Evolutionary conservation across 2,113 vertebrate genomes (phyloP), one percentile per base, ranked within the genome.

Genomic region (Neotoma lepida): DNA sequence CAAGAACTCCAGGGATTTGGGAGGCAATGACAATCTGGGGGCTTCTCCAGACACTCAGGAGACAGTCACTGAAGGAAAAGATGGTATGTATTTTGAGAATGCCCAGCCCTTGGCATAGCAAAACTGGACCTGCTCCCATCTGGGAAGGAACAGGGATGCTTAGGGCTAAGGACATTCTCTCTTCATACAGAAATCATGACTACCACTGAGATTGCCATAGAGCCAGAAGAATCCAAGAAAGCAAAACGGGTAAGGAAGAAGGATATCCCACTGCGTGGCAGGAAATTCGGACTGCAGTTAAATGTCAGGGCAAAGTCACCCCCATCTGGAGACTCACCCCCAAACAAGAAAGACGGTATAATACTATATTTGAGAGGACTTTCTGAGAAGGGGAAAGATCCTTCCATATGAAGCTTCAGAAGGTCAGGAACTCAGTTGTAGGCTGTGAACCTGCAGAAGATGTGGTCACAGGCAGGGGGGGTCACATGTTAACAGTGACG

Each of bases 221-320:
- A 90, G 0, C 5, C 63, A 0, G 61, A 95, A 0, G 97, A 98
- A 86, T 44, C 90, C 63, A 97, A 94, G n/a, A 97, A 96, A 41
- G 88, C 95, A 0, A 98, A 98, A 93, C 97, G 98, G 98, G 98
- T 98, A 95, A 98, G 88, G 4, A 46, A 49, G 46, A 70, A 82
- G 18, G 22, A 35, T 0, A 8, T 13, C 58, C 81, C 10, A 0
- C 1, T 20, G 17, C 63, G 17, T 84, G 71, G 41, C 2, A 12
- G 81, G 26, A 15, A 85, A 51, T 64, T 51, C 33, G 14, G 17
- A 14, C 44, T 66, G 30, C 30, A 58, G 77, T 84, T 28, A n/a
- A 73, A 82, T 18, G 22, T n/a, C 8, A 44, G 46, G 22, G 54
- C 46, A 49, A 87, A 46, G 12, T 6, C 73, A 6, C n/a, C 33